Evolutionary conservation across 2,113 vertebrate genomes (phyloP).

Genomic region (Rattus norvegicus): GRCr8 NC_086019.1:180488001-180488500

Average conservation of each 20-base stretch:
- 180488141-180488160: not conserved
- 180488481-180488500: not conserved
- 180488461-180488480: not conserved
- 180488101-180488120: accelerated
- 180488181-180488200: not conserved
- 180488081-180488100: not conserved
- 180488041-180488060: too few relatives aligned
- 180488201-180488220: not conserved
- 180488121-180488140: not conserved
- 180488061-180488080: not conserved
- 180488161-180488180: not conserved
- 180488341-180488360: not conserved
- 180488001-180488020: not conserved
- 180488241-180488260: not conserved
- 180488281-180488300: not conserved
- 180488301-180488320: not conserved
- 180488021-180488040: not conserved
- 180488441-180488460: not conserved
- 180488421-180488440: not conserved
- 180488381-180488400: not conserved
- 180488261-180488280: not conserved
- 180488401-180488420: not conserved
- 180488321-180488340: not conserved
- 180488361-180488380: not conserved
- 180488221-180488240: too few relatives aligned